Base-by-base conservation (phyloP, 2,888 invertebrate genomes). In the Mythimna loreyi region DNA sequence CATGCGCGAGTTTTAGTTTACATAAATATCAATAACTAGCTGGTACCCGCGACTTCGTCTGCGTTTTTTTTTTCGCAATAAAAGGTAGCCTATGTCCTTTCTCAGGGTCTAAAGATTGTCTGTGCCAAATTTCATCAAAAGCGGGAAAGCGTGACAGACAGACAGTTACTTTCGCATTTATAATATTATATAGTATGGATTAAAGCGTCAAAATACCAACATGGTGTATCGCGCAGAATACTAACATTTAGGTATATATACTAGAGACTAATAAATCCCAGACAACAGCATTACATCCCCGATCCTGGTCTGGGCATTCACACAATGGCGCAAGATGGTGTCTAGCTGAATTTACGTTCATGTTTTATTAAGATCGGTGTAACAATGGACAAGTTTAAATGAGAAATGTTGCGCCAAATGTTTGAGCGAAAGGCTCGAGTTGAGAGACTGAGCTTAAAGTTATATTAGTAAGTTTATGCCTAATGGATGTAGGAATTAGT, bases 301-400 rank as follows among this genome's bases (percentile, higher is more conserved):
- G n/a, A 53, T 49, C 33, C 16, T 55, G 49, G 47, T 19, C 21
- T 43, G 25, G 43, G 11, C 63, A 59, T 63, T 59, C 47, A 67
- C 49, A 68, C 67, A 75, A 77, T 72, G 65, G 62, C 55, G 36
- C 11, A 36, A 66, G 57, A 62, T 63, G 55, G 36, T 56, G 69
- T 70, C 74, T 71, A 69, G 40, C 47, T 43, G 56, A 68, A 77
- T 76, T 74, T 60, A 72, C 57, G 66, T 70, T 61, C 64, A 45
- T 23, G 70, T 79, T 28, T 77, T 75, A 81, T 81, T 81, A 79
- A 81, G 73, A 76, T 72, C 50, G 59, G 50, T 66, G 75, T 64
- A 76, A 75, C 76, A 79, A 76, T 68, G 57, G 70, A 50, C 65
- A 75, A 80, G 78, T 78, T 84, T 75, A 73, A 80, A 83, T 82